phyloP scores from a whole-genome alignment of 2,113 vertebrate species.

The Hippocampus comes region DNA sequence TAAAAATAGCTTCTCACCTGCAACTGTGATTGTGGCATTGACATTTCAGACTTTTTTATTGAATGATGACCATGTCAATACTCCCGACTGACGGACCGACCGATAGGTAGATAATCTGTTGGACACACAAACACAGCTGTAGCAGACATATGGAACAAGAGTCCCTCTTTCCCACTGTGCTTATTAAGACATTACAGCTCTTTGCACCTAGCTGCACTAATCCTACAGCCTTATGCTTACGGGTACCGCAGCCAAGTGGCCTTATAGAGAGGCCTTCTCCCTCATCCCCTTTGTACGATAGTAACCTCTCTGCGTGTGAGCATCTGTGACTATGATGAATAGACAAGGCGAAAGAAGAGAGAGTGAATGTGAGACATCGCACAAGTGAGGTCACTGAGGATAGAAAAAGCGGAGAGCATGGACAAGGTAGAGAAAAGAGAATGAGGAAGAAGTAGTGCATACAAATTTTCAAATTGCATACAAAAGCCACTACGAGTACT shows the following conservation, averaged over 20 bases:
- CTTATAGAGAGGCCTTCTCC: constrained; percentile 36
- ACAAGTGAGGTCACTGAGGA: constrained; percentile 49
- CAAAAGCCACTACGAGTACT: constrained; percentile 60
- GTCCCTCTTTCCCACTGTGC: neutral
- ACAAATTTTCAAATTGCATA: constrained; percentile 51
- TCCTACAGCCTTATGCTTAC: constrained; percentile 64
- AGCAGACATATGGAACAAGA: constrained; percentile 7
- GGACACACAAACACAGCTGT: constrained; percentile 31
- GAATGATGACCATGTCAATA: too few species aligned
- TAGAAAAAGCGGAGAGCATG: constrained; percentile 16
- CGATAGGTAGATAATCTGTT: neutral
- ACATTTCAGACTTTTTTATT: too few species aligned
- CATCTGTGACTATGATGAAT: constrained; percentile 62
- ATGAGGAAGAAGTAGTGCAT: neutral
- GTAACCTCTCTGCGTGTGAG: constrained; percentile 27
- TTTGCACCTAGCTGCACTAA: constrained; percentile 70
- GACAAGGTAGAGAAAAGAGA: constrained; percentile 23
- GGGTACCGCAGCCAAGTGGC: constrained; percentile 50
- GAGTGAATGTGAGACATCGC: constrained; percentile 52
- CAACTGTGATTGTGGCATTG: too few species aligned
- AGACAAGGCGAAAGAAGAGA: constrained; percentile 46
- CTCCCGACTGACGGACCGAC: neutral
- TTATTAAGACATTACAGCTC: constrained; percentile 65
- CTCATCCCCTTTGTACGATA: constrained; percentile 11
- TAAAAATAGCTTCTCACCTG: too few species aligned